A percentile compares a stretch with the other conserved stretches of the same genome.
phyloP scores from a whole-genome alignment of 2,888 invertebrate species.

The Clitarchus hookeri region DNA sequence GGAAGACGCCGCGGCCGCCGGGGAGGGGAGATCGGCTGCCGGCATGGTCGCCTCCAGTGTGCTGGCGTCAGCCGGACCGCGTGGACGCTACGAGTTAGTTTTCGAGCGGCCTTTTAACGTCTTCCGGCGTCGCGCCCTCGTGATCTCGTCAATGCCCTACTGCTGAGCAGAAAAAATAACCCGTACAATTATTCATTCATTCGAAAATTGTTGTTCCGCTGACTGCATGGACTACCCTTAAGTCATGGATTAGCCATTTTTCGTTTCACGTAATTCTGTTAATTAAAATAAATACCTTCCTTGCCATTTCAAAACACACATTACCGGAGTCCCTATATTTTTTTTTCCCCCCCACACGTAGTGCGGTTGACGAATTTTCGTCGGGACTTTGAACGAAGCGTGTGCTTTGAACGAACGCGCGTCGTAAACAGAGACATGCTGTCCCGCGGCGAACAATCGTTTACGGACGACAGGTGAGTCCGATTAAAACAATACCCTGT shows the following conservation, averaged over 20 bases:
- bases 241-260: not conserved
- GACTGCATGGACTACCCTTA: not conserved
- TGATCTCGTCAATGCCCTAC: not conserved
- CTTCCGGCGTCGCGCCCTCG: not conserved
- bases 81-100: not conserved
- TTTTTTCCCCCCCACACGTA: not conserved
- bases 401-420: not conserved
- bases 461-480: conserved; percentile 8
- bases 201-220: not conserved
- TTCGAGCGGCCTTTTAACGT: not conserved
- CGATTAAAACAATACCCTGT: not conserved
- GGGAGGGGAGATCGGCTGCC: not conserved
- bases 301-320: not conserved
- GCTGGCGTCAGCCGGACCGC: not conserved
- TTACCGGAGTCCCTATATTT: not conserved
- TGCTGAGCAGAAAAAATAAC: not conserved
- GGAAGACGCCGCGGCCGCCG: not conserved
- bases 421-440: not conserved
- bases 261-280: not conserved
- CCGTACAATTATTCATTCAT: not conserved
- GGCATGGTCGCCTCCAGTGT: not conserved
- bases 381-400: not conserved
- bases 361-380: not conserved
- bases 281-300: not conserved
- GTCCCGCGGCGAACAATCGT: not conserved